Evolutionary conservation across 2,888 invertebrate genomes (phyloP).

Genomic region (Mycogona germanica): DNA sequence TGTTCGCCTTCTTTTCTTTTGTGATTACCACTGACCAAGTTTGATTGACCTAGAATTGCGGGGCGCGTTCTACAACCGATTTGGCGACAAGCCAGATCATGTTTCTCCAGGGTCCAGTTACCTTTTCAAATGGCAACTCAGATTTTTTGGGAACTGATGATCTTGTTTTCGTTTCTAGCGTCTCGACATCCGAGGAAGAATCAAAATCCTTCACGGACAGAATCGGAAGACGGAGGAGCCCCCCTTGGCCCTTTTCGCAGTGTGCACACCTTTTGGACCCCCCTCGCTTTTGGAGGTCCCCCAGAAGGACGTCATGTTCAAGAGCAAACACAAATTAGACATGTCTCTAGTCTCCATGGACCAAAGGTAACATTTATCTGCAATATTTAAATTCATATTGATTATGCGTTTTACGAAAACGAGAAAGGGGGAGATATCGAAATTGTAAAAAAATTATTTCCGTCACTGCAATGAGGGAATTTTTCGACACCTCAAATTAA

Average conservation of each 20-base stretch:
- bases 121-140: too few species aligned
- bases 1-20: too few species aligned
- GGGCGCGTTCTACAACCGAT: too few species aligned
- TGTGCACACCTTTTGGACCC: slow-evolving; percentile 98
- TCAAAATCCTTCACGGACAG: slow-evolving; percentile 92
- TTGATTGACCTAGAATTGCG: too few species aligned
- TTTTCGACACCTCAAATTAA: not conserved
- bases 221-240: slow-evolving; percentile 89
- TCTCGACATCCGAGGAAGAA: slow-evolving; percentile 92
- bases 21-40: too few species aligned
- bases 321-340: slow-evolving; percentile 98
- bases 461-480: not conserved
- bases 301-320: slow-evolving; percentile 98
- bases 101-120: too few species aligned
- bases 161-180: too few species aligned
- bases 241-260: slow-evolving; percentile 87
- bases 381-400: not conserved
- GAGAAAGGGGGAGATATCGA: not conserved
- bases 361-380: slow-evolving; percentile 52
- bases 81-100: too few species aligned
- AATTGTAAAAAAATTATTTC: not conserved
- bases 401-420: too few species aligned
- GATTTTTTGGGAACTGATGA: too few species aligned
- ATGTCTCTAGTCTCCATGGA: slow-evolving; percentile 95
- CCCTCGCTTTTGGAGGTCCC: slow-evolving; percentile 93